Evolutionary conservation across 2,888 invertebrate species (phyloP).

Genomic region (Trichogramma evanescens): DNA sequence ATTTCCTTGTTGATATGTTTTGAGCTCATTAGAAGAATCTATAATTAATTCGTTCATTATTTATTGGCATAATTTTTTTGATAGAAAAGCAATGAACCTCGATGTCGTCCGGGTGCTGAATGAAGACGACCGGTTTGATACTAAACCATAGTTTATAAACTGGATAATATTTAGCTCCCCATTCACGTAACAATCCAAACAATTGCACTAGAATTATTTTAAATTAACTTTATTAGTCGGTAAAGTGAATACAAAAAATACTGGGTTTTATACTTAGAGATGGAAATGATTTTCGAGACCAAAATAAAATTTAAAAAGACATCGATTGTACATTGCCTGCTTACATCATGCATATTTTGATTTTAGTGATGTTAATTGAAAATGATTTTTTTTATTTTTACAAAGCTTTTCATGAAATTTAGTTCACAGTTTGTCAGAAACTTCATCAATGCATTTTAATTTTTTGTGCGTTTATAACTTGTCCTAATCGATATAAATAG

Average conservation of each 20-base stretch:
- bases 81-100: not conserved
- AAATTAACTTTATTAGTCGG: too few relatives aligned
- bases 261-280: not conserved
- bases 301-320: too few relatives aligned
- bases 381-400: too few relatives aligned
- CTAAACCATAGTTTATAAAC: slow-evolving; percentile 1
- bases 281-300: not conserved
- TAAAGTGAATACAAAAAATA: not conserved
- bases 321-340: too few relatives aligned
- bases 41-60: not conserved
- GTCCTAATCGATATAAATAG: too few relatives aligned
- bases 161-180: slow-evolving; percentile 3
- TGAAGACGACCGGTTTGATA: not conserved
- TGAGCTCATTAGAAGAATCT: not conserved
- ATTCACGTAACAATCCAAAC: not conserved
- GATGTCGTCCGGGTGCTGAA: slow-evolving; percentile 8
- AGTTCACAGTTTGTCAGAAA: too few relatives aligned
- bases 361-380: too few relatives aligned
- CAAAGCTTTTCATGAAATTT: too few relatives aligned
- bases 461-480: too few relatives aligned
- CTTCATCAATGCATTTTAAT: too few relatives aligned
- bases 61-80: not conserved
- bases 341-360: too few relatives aligned
- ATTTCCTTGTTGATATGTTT: not conserved
- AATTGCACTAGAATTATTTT: not conserved